Evolutionary conservation across 2,113 vertebrate genomes (phyloP).

Genomic region (Tetraodon nigroviridis): DNA sequence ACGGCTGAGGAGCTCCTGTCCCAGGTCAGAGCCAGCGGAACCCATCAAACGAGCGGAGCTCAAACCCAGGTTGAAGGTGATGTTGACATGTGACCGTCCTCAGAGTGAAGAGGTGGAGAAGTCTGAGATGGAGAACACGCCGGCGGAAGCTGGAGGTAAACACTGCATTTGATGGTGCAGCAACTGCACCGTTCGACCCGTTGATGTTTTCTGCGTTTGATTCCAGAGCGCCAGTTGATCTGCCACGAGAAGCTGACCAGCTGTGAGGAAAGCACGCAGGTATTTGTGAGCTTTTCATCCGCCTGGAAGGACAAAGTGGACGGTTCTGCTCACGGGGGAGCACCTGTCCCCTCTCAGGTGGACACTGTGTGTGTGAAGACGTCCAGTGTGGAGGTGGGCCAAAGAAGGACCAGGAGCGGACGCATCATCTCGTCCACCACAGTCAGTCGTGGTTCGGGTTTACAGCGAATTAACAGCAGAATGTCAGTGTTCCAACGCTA

Average conservation of each 20-base stretch:
- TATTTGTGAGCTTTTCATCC: slow-evolving; percentile 6
- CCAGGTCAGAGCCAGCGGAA: slow-evolving; percentile 34
- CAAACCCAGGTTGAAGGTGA: not conserved
- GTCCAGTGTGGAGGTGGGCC: slow-evolving; percentile 67
- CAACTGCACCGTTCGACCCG: too few species aligned
- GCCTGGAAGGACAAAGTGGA: not conserved
- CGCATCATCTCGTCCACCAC: slow-evolving; percentile 52
- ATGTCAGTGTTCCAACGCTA: too few species aligned
- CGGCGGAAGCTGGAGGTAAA: slow-evolving; percentile 42
- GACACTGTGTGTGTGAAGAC: slow-evolving; percentile 75
- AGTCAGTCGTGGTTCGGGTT: slow-evolving; percentile 36
- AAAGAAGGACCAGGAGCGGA: slow-evolving; percentile 83
- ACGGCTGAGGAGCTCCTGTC: slow-evolving; percentile 47
- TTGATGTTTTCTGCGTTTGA: not conserved
- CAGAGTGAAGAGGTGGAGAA: slow-evolving; percentile 48
- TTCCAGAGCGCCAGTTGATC: slow-evolving; percentile 45
- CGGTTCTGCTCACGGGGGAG: slow-evolving; percentile 2
- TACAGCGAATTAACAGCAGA: too few species aligned
- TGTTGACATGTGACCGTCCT: slow-evolving; percentile 22
- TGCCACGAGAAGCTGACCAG: slow-evolving; percentile 32
- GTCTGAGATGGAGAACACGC: slow-evolving; percentile 1
- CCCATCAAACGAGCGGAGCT: not conserved
- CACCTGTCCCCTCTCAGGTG: slow-evolving; percentile 58
- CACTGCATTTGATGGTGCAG: not conserved
- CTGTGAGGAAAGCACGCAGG: slow-evolving; percentile 37